Percentiles rank a stretch among this genome's conserved stretches.
phyloP scores from a whole-genome alignment of 2,797 vertebrate species.

The Columba guinea region DNA sequence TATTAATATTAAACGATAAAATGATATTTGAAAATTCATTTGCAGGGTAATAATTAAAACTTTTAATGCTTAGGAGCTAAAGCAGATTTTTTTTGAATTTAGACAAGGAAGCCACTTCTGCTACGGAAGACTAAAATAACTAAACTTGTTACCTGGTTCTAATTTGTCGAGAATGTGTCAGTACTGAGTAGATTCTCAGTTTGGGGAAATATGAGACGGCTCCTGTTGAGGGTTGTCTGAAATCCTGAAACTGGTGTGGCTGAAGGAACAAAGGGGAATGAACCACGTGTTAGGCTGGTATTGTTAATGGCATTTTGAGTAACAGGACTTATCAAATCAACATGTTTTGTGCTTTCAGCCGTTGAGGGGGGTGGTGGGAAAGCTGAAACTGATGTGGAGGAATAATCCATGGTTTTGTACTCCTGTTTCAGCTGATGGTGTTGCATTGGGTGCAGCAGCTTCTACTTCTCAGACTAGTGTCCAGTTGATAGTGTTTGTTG shows the following conservation, averaged over 20 bases:
- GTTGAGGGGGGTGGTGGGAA: background rate
- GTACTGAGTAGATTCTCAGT: background rate
- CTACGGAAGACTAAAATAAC: background rate
- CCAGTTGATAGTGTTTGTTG: conserved; percentile 99
- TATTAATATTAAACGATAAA: background rate
- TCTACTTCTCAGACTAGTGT: conserved; percentile 98
- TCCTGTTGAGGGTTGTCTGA: background rate
- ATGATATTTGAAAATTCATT: background rate
- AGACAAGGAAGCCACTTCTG: background rate
- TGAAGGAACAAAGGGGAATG: background rate
- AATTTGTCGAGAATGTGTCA: background rate
- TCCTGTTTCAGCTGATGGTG: conserved; percentile 88
- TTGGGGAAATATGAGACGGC: background rate
- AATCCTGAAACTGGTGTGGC: background rate
- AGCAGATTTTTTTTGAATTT: background rate
- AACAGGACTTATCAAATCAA: background rate
- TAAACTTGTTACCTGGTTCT: background rate
- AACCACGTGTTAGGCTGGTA: background rate
- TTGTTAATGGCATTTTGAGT: background rate
- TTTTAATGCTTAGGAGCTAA: background rate
- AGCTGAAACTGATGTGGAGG: background rate
- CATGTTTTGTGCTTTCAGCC: background rate
- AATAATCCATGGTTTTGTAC: background rate
- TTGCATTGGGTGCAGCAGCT: conserved; percentile 95
- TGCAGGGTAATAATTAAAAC: background rate